Base-by-base conservation (phyloP, 2,888 invertebrate species). In the Epistrophe eligans region DNA sequence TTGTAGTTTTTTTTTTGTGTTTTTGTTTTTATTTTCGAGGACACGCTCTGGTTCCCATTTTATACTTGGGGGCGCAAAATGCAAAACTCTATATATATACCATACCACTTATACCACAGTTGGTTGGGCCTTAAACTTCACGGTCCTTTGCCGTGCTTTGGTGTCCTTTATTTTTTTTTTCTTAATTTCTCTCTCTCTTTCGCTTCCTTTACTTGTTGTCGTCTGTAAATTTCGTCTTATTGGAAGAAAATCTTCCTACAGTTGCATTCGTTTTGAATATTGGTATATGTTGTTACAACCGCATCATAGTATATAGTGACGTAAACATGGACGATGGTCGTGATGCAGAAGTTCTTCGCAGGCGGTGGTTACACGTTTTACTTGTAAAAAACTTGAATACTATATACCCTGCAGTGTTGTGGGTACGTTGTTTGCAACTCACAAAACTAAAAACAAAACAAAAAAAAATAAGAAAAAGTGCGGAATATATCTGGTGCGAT, bases 1-100 rank as follows among this genome's bases (percentile, higher is more conserved):
- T 57, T 45, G 19, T 81, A 48, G 17, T 79, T 79, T 79, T 82
- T 58, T 70, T 77, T 77, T 82, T n/a, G 43, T 57, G 2, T 24
- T 17, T 19, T 71, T 82, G 50, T 79, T 74, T 87, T 76, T 58
- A 57, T 64, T 79, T 74, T 76, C 74, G 83, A 77, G 72, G 79
- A 83, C 83, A 87, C 79, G 87, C 87, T 87, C 83, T 79, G 87
- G 73, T 83, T 87, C 74, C 76, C 79, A 83, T 72, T 77, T 52
- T 38, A n/a, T n/a, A 71, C 43, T 79, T 64, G 79, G 83, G 70
- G 55, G 62, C 83, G 66, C 83, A 64, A 76, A 87, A 79, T 83
- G 87, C 83, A 79, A 87, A 83, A 87, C 35, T 79, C 60, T n/a
- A 3, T 24, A 24, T 24, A 24, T 43, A 71, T 79, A 74, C 74